Conservation (phyloP, 2,113 vertebrate species). For the Blennius ocellaris region DNA sequence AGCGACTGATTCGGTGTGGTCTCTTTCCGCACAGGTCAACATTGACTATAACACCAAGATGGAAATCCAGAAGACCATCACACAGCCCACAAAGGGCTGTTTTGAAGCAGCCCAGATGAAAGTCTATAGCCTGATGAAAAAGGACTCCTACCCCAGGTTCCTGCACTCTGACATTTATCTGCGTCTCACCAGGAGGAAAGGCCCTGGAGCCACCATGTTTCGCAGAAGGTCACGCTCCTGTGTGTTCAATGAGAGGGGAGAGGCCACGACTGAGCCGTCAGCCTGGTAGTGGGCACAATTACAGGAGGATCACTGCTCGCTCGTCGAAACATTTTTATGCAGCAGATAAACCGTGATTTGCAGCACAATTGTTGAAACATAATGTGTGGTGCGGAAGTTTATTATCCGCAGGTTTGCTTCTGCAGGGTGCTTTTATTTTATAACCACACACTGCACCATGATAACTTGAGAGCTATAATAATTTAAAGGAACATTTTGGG, state of each 20-base stretch:
- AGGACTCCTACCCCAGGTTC: conserved; percentile 94
- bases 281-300: conserved; percentile 76
- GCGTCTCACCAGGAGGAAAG: conserved; percentile 81
- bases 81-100: conserved; percentile 83
- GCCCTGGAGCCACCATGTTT: conserved; percentile 75
- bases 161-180: conserved; percentile 89
- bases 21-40: conserved; percentile 86
- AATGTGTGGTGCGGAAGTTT: conserved; percentile 3
- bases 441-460: conserved; percentile 5
- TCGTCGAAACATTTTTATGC: neutral
- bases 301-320: neutral
- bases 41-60: conserved; percentile 90
- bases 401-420: conserved; percentile 36
- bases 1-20: neutral
- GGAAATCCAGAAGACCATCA: conserved; percentile 85
- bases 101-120: conserved; percentile 90
- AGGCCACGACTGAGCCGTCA: conserved; percentile 72
- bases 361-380: conserved; percentile 21
- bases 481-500: conserved; percentile 25
- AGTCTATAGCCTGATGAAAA: conserved; percentile 93
- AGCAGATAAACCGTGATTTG: conserved; percentile 17
- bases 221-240: conserved; percentile 92
- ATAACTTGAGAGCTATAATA: conserved; percentile 2
- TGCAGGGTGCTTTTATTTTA: conserved; percentile 25
- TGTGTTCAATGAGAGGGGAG: conserved; percentile 87